These are phyloP conservation scores for Asteroscopus sphinx DNA, from an alignment of 2,888 invertebrate genomes.

Conservation along the genomic window DNA sequence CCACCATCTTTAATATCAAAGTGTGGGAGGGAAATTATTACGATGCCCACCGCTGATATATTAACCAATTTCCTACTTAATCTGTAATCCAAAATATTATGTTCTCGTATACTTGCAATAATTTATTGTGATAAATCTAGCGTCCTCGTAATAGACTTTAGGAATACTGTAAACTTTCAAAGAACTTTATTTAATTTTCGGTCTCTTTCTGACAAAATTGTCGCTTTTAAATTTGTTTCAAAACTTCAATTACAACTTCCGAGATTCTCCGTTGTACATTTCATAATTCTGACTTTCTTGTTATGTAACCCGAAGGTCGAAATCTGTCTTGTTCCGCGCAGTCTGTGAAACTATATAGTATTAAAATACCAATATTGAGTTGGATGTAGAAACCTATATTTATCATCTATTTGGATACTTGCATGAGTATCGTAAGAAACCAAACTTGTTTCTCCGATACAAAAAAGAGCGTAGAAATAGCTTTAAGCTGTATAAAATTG, in stretches of 20 bases:
- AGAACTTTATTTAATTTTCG: constrained; percentile 53
- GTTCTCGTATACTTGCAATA: constrained; percentile 37
- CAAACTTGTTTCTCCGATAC: constrained; percentile 39
- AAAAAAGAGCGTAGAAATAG: constrained; percentile 52
- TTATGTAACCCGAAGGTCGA: constrained; percentile 39
- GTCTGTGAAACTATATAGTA: constrained; percentile 6
- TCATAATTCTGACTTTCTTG: constrained; percentile 51
- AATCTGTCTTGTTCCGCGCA: constrained; percentile 18
- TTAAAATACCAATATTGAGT: neutral
- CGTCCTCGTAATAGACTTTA: constrained; percentile 51
- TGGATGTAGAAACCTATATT: constrained; percentile 2
- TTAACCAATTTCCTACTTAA: constrained; percentile 36
- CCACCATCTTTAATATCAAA: constrained; percentile 52
- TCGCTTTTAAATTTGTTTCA: constrained; percentile 58
- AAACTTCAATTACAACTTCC: constrained; percentile 52
- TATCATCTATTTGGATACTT: constrained; percentile 6
- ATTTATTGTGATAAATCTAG: constrained; percentile 50
- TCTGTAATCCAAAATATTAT: constrained; percentile 40
- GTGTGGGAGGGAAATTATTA: constrained; percentile 56
- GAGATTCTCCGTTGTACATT: constrained; percentile 46
- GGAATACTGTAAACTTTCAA: constrained; percentile 54
- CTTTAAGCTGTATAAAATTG: constrained; percentile 51
- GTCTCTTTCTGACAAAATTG: constrained; percentile 54
- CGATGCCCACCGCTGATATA: constrained; percentile 37
- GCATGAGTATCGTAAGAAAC: constrained; percentile 25